A percentile compares a stretch with the other conserved stretches of the same genome.
Evolutionary conservation across 2,113 vertebrate species (phyloP).

Genomic region (Dicaeum eximium): DNA sequence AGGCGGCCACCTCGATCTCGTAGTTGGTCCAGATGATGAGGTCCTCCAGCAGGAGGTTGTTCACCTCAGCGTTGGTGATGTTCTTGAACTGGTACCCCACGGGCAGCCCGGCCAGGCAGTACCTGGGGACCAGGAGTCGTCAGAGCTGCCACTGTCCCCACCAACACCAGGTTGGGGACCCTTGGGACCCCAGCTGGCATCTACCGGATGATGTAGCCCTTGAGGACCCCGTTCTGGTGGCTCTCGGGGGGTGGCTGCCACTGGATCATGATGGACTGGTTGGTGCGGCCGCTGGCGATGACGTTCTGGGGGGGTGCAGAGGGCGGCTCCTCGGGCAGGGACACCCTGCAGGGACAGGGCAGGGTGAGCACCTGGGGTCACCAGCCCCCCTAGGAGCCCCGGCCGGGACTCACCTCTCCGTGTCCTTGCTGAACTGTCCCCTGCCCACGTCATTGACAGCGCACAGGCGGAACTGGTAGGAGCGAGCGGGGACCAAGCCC

Average conservation of each 20-base stretch:
- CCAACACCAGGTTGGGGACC: fast-evolving
- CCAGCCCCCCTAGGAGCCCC: fast-evolving
- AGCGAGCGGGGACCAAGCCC: slow-evolving; percentile 89
- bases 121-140: slow-evolving; percentile 66
- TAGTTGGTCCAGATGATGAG: slow-evolving; percentile 99
- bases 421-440: slow-evolving; percentile 96
- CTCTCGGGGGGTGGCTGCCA: slow-evolving; percentile 95
- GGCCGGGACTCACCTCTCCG: slow-evolving; percentile 78
- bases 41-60: slow-evolving; percentile 92
- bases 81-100: slow-evolving; percentile 98
- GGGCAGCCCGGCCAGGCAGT: slow-evolving; percentile 92
- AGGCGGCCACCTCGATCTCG: slow-evolving; percentile 95
- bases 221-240: slow-evolving; percentile 93
- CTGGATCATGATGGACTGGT: slow-evolving; percentile 98
- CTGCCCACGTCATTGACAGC: slow-evolving; percentile 94
- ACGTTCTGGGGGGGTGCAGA: slow-evolving; percentile 92
- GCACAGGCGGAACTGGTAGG: slow-evolving; percentile 95
- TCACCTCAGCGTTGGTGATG: slow-evolving; percentile 89
- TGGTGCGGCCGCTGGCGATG: slow-evolving; percentile 93
- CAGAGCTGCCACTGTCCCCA: not conserved
- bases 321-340: slow-evolving; percentile 93
- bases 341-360: slow-evolving; percentile 71
- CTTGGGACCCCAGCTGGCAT: fast-evolving
- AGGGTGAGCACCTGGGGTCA: not conserved
- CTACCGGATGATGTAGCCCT: slow-evolving; percentile 91